A percentile compares a stretch with the other conserved stretches of the same genome.
Conservation (phyloP, 2,113 vertebrate species). For the Ctenodactylus gundi region DNA sequence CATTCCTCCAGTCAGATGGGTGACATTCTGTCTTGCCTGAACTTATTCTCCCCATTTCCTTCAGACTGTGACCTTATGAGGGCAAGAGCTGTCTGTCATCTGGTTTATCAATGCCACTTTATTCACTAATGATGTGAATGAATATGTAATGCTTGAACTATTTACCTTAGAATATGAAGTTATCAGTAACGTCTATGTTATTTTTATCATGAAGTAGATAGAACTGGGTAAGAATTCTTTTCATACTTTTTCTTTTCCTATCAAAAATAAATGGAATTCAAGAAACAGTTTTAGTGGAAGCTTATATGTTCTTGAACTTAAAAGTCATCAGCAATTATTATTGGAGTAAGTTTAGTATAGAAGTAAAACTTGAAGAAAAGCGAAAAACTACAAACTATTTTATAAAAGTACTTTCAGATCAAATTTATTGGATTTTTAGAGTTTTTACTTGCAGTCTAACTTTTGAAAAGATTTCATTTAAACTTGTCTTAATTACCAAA, state of each 20-base stretch:
- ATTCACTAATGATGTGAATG: not conserved
- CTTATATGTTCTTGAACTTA: not conserved
- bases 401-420: not conserved
- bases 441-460: not conserved
- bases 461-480: not conserved
- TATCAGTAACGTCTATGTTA: not conserved
- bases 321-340: not conserved
- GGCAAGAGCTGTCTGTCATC: not conserved
- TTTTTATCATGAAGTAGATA: not conserved
- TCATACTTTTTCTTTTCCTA: not conserved
- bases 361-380: not conserved
- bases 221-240: not conserved
- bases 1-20: not conserved
- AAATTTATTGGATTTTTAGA: not conserved
- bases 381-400: not conserved
- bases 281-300: not conserved
- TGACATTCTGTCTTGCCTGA: not conserved
- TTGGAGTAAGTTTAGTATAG: not conserved
- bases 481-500: not conserved
- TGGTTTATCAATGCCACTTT: not conserved
- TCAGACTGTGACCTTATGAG: not conserved
- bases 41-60: too few relatives aligned
- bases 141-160: not conserved
- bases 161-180: not conserved
- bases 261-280: not conserved